Percentiles rank a stretch among this genome's conserved stretches.
Evolutionary conservation across 1,140 invertebrate genomes (phyloP).

Genomic region (Drosophila murphyi): DNA sequence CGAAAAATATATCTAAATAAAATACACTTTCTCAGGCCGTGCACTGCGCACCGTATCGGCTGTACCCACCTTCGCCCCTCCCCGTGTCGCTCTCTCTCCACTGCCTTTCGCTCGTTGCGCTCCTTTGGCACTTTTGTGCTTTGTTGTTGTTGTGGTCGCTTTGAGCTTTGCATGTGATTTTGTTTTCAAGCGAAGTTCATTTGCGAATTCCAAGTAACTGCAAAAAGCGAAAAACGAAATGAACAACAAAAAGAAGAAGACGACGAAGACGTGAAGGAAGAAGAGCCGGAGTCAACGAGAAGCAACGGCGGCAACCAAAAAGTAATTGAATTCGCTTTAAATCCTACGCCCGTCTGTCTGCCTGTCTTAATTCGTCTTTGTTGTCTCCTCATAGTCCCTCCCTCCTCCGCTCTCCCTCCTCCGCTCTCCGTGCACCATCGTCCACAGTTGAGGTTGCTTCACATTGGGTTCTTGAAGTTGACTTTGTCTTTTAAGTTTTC

Average conservation of each 20-base stretch:
- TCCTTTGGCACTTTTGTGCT: slow-evolving; percentile 68
- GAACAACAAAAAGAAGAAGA: slow-evolving; percentile 22
- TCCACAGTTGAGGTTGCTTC: slow-evolving; percentile 56
- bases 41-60: slow-evolving; percentile 5
- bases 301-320: slow-evolving; percentile 65
- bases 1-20: slow-evolving; percentile 80
- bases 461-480: slow-evolving; percentile 47
- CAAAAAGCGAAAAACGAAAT: slow-evolving; percentile 52
- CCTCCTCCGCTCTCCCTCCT: not conserved
- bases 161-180: slow-evolving; percentile 79
- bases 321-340: slow-evolving; percentile 83
- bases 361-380: slow-evolving; percentile 30
- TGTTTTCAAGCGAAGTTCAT: slow-evolving; percentile 82
- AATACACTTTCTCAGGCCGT: slow-evolving; percentile 75
- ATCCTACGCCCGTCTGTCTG: slow-evolving; percentile 53
- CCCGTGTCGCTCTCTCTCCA: not conserved
- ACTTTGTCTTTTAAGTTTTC: slow-evolving; percentile 16
- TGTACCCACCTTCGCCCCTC: not conserved
- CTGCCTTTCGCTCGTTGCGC: slow-evolving; percentile 18
- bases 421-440: not conserved
- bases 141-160: slow-evolving; percentile 28
- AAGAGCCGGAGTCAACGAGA: slow-evolving; percentile 10
- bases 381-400: slow-evolving; percentile 22
- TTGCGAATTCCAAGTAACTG: slow-evolving; percentile 80
- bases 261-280: slow-evolving; percentile 25